A percentile compares a stretch with the other conserved stretches of the same genome.
These are phyloP conservation scores for Marisa cornuarietis DNA, from an alignment of 1,140 invertebrate species.

Conservation along the genomic window DNA sequence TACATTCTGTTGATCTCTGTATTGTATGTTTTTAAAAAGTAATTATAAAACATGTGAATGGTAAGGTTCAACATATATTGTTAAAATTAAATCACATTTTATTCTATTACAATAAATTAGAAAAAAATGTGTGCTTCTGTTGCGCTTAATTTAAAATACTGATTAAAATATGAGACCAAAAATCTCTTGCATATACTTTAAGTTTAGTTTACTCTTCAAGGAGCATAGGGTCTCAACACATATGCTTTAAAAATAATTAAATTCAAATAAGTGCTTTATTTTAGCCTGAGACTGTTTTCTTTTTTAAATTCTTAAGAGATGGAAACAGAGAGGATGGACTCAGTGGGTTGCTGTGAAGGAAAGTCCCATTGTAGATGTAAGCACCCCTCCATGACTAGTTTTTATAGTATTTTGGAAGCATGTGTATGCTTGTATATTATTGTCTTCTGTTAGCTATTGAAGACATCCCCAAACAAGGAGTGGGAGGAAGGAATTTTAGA, in stretches of 20 bases:
- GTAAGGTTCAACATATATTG: no score
- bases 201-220: no score
- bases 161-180: background rate
- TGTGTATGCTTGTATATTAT: no score
- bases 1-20: no score
- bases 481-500: no score
- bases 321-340: slow-evolving; percentile 43
- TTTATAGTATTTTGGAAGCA: slow-evolving; percentile 61
- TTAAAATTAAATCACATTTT: no score
- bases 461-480: no score
- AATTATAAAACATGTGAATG: no score
- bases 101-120: no score
- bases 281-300: background rate
- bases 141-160: background rate
- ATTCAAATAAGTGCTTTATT: background rate
- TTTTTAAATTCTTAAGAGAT: background rate
- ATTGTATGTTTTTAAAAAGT: no score
- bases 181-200: background rate
- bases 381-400: slow-evolving; percentile 39
- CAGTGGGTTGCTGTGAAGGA: slow-evolving; percentile 61
- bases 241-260: background rate
- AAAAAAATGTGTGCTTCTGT: slow-evolving; percentile 79
- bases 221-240: no score
- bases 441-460: no score
- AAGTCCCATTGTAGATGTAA: slow-evolving; percentile 51